Base-by-base conservation (phyloP, 2,888 invertebrate genomes). In the Trichacis sp. region DNA sequence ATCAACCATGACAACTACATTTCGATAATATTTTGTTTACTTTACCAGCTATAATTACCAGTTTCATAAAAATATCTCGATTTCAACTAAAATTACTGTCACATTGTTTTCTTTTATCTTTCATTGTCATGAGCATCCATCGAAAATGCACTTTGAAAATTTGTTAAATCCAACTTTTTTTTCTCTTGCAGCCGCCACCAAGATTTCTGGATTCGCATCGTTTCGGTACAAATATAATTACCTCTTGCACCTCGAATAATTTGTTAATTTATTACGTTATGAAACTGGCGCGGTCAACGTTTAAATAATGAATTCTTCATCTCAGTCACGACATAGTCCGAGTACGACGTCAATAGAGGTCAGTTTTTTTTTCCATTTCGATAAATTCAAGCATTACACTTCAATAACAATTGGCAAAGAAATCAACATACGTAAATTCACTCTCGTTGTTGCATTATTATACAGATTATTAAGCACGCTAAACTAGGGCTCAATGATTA, bases 11-110 rank as follows among this genome's bases (percentile, higher is more conserved):
- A 51, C 54, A 64, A 64, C 58, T 68, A 68, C 68, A 61, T 56
- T 58, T 61, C 58, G 58, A 49, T 68, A 64, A 64, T 68, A 68
- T 68, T 63, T 33, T 64, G 47, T 50, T 68, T 62, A 64, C 60
- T 64, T 62, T 68, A 68, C 68, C 15, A 64, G 54, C 68, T 68
- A 64, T 68, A 64, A 64, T 54, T 68, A 68, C 68, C 68, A 68
- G 68, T 64, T 68, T 68, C 68, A 68, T 68, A 61, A 64, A 67
- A 64, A 61, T 61, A 64, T 54, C 43, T 19, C 54, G 48, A 49
- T 68, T 56, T 58, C 15, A 60, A 62, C 45, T 50, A 50, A 65
- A 65, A 17, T 56, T 56, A 64, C 46, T 40, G 46, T 57, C 46
- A 43, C 36, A 33, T 64, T 29, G 50, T 55, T 64, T 48, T 42